Evolutionary conservation across 2,888 invertebrate species (phyloP).

Genomic region (Encarsia formosa): DNA sequence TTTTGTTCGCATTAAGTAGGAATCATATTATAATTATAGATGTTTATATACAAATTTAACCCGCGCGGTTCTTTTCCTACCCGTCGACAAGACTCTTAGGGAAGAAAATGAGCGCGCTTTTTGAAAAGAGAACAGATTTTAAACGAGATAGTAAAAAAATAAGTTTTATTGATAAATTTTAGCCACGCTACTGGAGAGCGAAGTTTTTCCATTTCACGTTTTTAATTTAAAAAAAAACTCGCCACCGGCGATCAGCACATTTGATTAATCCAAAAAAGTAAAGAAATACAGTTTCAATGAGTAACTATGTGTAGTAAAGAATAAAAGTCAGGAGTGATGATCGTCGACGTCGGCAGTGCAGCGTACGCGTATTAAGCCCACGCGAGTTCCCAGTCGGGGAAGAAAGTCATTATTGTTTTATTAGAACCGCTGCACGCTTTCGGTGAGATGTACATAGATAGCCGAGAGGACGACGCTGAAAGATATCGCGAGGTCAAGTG

Average conservation of each 20-base stretch:
- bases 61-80: slow-evolving; percentile 23
- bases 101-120: background rate
- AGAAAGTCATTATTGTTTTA: slow-evolving; percentile 25
- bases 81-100: no score
- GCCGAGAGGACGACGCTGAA: slow-evolving; percentile 8
- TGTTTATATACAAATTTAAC: slow-evolving; percentile 10
- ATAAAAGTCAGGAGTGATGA: slow-evolving; percentile 26
- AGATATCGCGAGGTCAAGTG: slow-evolving; percentile 10
- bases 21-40: slow-evolving; percentile 16
- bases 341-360: slow-evolving; percentile 34
- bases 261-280: no score
- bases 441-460: slow-evolving; percentile 24
- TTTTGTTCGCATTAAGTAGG: slow-evolving; percentile 24
- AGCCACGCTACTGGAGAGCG: slow-evolving; percentile 42
- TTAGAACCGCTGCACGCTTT: slow-evolving; percentile 25
- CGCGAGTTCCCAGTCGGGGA: slow-evolving; percentile 39
- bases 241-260: background rate
- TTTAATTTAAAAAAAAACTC: slow-evolving; percentile 2
- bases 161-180: slow-evolving; percentile 36
- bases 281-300: background rate
- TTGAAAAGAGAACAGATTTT: slow-evolving; percentile 2
- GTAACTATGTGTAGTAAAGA: background rate
- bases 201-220: slow-evolving; percentile 35
- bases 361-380: slow-evolving; percentile 40
- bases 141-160: slow-evolving; percentile 20